Base-by-base conservation (phyloP, 1,140 invertebrate species). In the Trypoxylus dichotomus region DNA sequence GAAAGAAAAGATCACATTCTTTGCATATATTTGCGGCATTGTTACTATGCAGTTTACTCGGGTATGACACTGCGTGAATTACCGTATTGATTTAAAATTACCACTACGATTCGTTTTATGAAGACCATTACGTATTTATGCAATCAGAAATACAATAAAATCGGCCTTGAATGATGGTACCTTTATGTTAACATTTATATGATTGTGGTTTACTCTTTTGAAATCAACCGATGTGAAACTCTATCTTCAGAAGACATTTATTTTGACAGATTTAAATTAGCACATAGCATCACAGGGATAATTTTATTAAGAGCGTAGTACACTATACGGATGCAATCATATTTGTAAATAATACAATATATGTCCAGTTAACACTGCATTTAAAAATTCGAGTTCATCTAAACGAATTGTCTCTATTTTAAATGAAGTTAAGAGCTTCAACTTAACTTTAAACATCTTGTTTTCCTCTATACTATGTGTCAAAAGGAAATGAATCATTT, bases 1-100 rank as follows among this genome's bases (percentile, higher is more conserved):
- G 71, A 73, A 73, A 37, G 71, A 73, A 73, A 73, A 73, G 71
- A 73, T 73, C 37, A 41, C 71, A 73, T 73, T 73, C 71, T 73
- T 73, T 15, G 71, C 71, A 73, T 73, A 73, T 41, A 73, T 73
- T 73, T 73, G 71, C 71, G 37, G 24, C 24, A 73, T 21, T 73
- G 60, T 63, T 63, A 24, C 21, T 6, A 27, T 63, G 60, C 60
- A 63, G 13, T 63, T 63, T 63, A 13, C 60, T 27, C 60, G 19
- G 24, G n/a, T 63, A 63, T 63, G 60, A 63, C 60, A 63, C 21
- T 5, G 60, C 60, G 60, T 63, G 60, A 63, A 27, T 63, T 63
- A 63, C 24, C n/a, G 60, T 63, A 63, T 63, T n/a, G 60, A 24
- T 63, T 63, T 63, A 24, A 63, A 63, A 63, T 63, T 63, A 19